Conservation (phyloP, 2,888 invertebrate genomes). For the Diachrysia chrysitis region DNA sequence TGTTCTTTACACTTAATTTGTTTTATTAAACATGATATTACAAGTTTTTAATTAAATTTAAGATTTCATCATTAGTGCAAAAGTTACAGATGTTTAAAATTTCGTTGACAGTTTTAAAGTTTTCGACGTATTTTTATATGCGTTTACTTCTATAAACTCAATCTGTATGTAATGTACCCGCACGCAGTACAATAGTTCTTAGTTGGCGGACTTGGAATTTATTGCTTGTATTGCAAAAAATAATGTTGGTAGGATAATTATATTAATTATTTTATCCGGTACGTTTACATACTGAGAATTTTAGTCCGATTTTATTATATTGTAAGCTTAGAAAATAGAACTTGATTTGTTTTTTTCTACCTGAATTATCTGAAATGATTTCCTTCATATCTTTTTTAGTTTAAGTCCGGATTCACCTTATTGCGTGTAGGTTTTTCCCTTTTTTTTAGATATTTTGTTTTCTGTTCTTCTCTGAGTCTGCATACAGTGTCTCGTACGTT, state of each 20-base stretch:
- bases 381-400: no score
- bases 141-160: background rate
- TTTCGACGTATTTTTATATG: background rate
- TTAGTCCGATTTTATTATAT: no score
- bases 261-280: no score
- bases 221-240: background rate
- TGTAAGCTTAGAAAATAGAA: no score
- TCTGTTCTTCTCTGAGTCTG: no score
- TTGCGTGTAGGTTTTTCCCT: no score
- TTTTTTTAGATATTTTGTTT: no score
- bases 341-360: no score
- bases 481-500: slow-evolving; percentile 25
- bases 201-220: background rate
- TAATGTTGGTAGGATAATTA: background rate
- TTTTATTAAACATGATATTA: background rate
- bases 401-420: no score
- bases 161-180: background rate
- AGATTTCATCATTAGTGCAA: background rate
- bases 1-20: background rate
- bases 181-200: background rate
- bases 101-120: background rate
- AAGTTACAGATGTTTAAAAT: no score
- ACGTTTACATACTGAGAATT: background rate
- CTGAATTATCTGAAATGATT: no score
- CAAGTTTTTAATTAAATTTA: background rate